Evolutionary conservation across 2,113 vertebrate species (phyloP).

Genomic region (Piprites chloris): DNA sequence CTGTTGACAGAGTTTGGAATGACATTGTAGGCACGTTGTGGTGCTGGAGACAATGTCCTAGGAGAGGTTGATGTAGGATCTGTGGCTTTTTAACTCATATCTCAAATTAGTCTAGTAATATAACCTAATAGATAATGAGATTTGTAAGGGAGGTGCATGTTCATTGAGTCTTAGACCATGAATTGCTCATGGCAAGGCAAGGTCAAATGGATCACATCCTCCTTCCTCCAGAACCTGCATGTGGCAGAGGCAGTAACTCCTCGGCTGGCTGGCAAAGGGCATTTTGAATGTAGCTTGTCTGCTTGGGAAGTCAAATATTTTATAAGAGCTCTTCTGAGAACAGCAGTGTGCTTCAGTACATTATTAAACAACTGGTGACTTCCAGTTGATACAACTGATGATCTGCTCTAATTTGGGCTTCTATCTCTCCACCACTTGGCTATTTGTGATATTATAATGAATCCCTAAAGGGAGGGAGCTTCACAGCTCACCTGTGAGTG

Average conservation of each 20-base stretch:
- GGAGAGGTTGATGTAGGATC: background rate
- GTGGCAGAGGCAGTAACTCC: background rate
- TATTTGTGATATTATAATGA: background rate
- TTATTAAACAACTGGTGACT: background rate
- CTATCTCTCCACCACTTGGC: fast-evolving
- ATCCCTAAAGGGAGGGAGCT: fast-evolving
- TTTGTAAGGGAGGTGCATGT: fast-evolving
- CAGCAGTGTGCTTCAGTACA: background rate
- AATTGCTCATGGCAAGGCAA: background rate
- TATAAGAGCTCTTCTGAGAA: background rate
- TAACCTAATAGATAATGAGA: background rate
- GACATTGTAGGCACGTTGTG: fast-evolving
- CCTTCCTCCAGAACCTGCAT: background rate
- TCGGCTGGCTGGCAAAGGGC: background rate
- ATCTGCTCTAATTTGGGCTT: background rate
- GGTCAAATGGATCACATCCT: background rate
- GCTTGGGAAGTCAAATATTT: background rate
- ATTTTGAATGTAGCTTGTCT: background rate
- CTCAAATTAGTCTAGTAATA: background rate
- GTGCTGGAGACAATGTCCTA: background rate
- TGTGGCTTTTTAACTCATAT: background rate
- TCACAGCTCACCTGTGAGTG: fast-evolving
- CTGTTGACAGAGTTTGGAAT: background rate
- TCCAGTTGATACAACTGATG: background rate
- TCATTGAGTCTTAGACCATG: background rate